Evolutionary conservation across 2,797 vertebrate genomes (phyloP).

Genomic region (Anguilla anguilla): DNA sequence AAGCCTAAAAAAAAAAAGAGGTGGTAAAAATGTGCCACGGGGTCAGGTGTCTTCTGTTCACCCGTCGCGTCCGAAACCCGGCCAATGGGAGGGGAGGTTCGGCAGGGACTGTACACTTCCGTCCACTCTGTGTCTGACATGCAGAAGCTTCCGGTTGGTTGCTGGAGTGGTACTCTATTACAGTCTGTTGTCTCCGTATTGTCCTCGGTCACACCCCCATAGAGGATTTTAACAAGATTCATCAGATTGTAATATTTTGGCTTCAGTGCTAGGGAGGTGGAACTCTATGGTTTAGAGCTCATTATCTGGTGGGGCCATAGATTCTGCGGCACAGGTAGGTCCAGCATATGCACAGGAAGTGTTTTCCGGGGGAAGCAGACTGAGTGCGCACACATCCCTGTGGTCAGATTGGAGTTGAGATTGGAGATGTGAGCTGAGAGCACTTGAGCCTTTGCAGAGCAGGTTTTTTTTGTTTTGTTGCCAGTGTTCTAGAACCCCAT

Average conservation of each 20-base stretch:
- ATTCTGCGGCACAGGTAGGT: background rate
- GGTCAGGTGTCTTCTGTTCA: conserved; percentile 44
- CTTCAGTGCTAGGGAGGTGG: no score
- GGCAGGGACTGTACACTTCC: background rate
- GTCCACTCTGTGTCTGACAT: background rate
- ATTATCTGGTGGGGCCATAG: background rate
- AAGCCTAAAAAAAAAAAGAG: conserved; percentile 79
- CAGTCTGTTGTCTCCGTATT: background rate
- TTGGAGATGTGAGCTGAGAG: no score
- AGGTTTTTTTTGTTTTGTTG: no score
- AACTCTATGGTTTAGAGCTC: background rate
- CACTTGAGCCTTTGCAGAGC: no score
- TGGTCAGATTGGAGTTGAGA: background rate
- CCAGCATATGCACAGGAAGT: background rate
- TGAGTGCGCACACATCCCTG: background rate
- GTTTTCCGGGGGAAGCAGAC: background rate
- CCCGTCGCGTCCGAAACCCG: conserved; percentile 36
- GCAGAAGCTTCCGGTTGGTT: background rate
- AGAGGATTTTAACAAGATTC: background rate
- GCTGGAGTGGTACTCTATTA: no score
- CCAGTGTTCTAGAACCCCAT: no score
- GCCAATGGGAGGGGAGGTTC: background rate
- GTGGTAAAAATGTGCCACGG: conserved; percentile 58
- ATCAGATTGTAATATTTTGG: background rate
- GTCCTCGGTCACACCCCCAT: background rate